phyloP scores from a whole-genome alignment of 1,140 invertebrate species.

The Mercenaria mercenaria region DNA sequence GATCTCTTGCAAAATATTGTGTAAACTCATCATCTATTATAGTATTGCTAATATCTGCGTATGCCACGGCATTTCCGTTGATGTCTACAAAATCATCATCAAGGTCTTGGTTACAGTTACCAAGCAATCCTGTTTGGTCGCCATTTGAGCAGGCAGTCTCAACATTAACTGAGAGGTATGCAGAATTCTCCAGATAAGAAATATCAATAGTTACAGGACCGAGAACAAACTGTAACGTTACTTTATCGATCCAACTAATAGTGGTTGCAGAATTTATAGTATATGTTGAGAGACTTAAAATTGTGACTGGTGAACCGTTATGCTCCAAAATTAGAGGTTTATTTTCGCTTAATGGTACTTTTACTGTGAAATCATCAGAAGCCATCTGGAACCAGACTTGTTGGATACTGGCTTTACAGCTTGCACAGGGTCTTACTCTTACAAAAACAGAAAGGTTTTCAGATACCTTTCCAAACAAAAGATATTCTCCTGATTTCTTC shows the following conservation, averaged over 20 bases:
- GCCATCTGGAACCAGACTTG: conserved; percentile 52
- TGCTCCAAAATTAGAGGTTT: conserved; percentile 44
- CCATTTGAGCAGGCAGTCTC: conserved; percentile 5
- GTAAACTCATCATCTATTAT: conserved; percentile 54
- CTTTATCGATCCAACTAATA: conserved; percentile 57
- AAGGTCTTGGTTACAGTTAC: conserved; percentile 67
- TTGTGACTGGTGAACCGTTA: conserved; percentile 37
- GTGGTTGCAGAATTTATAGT: conserved; percentile 1
- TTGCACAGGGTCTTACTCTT: conserved; percentile 54
- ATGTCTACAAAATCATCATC: conserved; percentile 67
- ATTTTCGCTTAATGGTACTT: conserved; percentile 33
- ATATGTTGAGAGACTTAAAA: conserved; percentile 50
- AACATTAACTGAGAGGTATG: conserved; percentile 41
- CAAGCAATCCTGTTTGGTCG: conserved; percentile 63
- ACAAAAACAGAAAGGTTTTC: conserved; percentile 25
- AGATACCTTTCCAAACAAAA: conserved; percentile 40
- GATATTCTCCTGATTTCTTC: conserved; percentile 66
- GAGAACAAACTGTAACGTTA: conserved; percentile 41
- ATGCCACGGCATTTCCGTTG: neutral
- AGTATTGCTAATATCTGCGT: conserved; percentile 45
- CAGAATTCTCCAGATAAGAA: conserved; percentile 45
- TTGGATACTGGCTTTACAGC: conserved; percentile 50
- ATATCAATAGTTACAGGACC: conserved; percentile 36
- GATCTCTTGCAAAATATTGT: neutral
- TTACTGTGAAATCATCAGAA: conserved; percentile 43